Conservation (phyloP, 2,113 vertebrate genomes). For the Propithecus coquereli region DNA sequence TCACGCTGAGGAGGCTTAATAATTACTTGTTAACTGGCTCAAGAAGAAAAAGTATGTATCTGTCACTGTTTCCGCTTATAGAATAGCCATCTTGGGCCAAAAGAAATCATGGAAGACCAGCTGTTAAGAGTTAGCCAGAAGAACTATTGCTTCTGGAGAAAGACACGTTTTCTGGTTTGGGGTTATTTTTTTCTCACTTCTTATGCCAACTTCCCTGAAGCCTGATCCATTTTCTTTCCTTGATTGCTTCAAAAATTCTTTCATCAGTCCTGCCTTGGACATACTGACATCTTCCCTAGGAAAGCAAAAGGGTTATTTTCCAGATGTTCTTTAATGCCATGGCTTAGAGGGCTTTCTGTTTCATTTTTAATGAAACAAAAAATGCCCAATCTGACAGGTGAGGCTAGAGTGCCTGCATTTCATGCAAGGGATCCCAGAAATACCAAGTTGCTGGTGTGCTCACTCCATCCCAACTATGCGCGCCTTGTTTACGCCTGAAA, state of each 20-base stretch:
- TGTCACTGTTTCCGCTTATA: slow-evolving; percentile 24
- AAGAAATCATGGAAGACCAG: slow-evolving; percentile 30
- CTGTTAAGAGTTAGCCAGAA: slow-evolving; percentile 29
- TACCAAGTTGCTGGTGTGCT: slow-evolving; percentile 35
- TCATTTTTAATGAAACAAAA: slow-evolving; percentile 72
- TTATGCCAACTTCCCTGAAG: slow-evolving; percentile 44
- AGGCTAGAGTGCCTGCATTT: slow-evolving; percentile 11
- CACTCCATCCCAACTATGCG: neutral
- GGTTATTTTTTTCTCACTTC: slow-evolving; percentile 13
- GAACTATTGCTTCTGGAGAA: slow-evolving; percentile 45
- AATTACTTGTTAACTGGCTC: neutral
- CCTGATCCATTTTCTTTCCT: slow-evolving; percentile 43
- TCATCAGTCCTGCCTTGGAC: slow-evolving; percentile 56
- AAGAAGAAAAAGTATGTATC: neutral
- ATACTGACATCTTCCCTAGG: slow-evolving; percentile 54
- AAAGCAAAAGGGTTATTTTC: slow-evolving; percentile 61
- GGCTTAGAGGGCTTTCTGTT: slow-evolving; percentile 61
- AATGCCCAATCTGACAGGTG: slow-evolving; percentile 51
- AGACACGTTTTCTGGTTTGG: slow-evolving; percentile 9
- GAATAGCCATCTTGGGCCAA: neutral
- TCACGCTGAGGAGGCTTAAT: neutral
- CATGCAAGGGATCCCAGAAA: slow-evolving; percentile 61
- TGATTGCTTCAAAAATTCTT: slow-evolving; percentile 63
- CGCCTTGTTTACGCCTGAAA: neutral
- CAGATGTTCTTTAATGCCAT: slow-evolving; percentile 57